phyloP scores from a whole-genome alignment of 2,888 invertebrate genomes.

The Dascillus cervinus region DNA sequence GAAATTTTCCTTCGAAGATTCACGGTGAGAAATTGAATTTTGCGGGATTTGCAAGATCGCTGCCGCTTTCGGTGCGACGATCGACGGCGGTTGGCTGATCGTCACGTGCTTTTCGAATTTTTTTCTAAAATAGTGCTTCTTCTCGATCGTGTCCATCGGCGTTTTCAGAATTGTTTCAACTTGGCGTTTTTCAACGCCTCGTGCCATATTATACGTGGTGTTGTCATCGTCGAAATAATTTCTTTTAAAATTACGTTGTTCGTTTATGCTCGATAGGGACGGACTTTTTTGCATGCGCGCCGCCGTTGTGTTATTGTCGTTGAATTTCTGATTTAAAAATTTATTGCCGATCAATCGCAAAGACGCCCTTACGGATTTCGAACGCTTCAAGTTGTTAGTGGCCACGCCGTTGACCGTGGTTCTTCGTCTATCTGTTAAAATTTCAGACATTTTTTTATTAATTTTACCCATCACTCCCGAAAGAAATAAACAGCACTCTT shows the following conservation, averaged over 20 bases:
- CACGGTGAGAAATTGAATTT: conserved; percentile 20
- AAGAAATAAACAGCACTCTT: too few relatives aligned
- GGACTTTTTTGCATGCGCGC: conserved; percentile 28
- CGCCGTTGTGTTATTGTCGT: conserved; percentile 21
- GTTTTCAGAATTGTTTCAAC: conserved; percentile 37
- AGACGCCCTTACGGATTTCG: conserved; percentile 64
- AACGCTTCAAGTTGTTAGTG: conserved; percentile 46
- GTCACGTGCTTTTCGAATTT: conserved; percentile 23
- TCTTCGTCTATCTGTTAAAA: conserved; percentile 33
- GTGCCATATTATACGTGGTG: conserved; percentile 2
- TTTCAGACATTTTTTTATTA: conserved; percentile 34
- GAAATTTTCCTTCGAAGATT: conserved; percentile 18
- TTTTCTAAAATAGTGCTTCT: conserved; percentile 20
- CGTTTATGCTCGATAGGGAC: conserved; percentile 26
- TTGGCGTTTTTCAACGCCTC: conserved; percentile 10
- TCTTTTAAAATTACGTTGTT: conserved; percentile 19
- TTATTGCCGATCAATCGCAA: conserved; percentile 58
- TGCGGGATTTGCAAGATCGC: conserved; percentile 51
- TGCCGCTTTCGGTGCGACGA: conserved; percentile 56
- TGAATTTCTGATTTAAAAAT: conserved; percentile 37
- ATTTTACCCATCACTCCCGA: conserved; percentile 37
- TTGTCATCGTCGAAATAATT: conserved; percentile 11
- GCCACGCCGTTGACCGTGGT: conserved; percentile 17
- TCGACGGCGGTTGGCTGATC: conserved; percentile 38
- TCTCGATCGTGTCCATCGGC: conserved; percentile 28